phyloP scores from a whole-genome alignment of 30 jellyfish, hydroid and myxozoan genomes.

The Phacellophora camtschatica region DNA sequence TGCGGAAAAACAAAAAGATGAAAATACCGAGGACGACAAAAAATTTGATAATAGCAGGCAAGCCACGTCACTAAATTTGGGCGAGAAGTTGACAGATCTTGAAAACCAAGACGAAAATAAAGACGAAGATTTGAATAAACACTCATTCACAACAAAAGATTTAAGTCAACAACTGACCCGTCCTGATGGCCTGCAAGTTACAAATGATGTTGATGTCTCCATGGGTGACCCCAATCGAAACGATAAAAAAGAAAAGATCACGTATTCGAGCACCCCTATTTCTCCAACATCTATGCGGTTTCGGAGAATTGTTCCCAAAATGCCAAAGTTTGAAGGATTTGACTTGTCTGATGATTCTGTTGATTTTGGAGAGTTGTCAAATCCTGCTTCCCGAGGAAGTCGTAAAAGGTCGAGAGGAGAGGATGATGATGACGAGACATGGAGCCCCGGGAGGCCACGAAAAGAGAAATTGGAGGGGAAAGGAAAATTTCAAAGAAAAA shows the following conservation, averaged over 20 bases:
- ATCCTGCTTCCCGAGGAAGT: constrained; percentile 6
- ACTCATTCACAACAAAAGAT: not conserved
- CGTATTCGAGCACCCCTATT: constrained; percentile 43
- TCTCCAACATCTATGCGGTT: constrained; percentile 68
- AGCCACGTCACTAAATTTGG: not conserved
- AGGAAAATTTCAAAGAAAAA: not conserved
- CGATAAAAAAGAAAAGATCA: not conserved
- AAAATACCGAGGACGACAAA: not conserved
- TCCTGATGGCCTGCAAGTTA: not conserved
- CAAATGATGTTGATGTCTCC: not conserved
- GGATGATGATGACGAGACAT: constrained; percentile 39
- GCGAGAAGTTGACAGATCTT: not conserved
- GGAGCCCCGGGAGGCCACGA: constrained; percentile 43
- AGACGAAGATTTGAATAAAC: not conserved
- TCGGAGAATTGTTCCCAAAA: constrained; percentile 44
- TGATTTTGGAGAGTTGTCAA: not conserved
- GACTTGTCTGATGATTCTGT: constrained; percentile 22
- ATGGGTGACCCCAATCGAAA: not conserved
- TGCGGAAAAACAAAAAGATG: not conserved
- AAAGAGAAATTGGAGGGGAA: constrained; percentile 24
- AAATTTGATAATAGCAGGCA: too few relatives aligned
- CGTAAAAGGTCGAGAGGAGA: constrained; percentile 27
- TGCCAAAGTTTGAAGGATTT: constrained; percentile 12
- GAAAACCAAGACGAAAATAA: not conserved
- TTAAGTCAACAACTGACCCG: not conserved